Percentiles rank a stretch among this genome's conserved stretches.
phyloP scores from a whole-genome alignment of 2,888 invertebrate genomes.

The Trachelus stipa region DNA sequence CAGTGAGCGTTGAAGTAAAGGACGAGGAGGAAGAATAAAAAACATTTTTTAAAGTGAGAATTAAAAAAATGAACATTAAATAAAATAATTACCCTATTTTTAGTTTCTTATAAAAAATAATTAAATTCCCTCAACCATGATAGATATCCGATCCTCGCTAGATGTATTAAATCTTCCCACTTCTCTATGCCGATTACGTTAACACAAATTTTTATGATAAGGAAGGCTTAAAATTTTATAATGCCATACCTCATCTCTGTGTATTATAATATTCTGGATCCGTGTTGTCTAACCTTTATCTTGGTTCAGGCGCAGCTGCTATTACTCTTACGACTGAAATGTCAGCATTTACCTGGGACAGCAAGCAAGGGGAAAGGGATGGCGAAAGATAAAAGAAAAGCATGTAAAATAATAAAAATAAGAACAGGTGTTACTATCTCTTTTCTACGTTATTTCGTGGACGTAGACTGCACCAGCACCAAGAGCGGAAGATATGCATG shows the following conservation, averaged over 20 bases:
- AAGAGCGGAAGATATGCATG: not conserved
- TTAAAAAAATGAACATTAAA: not conserved
- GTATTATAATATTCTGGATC: no score
- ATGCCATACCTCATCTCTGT: no score
- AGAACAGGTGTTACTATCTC: not conserved
- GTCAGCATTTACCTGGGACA: not conserved
- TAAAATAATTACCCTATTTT: not conserved
- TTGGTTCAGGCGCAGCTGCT: no score
- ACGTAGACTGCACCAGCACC: not conserved
- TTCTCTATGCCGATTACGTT: no score
- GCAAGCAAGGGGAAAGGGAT: not conserved
- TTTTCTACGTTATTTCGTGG: not conserved
- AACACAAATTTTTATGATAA: no score
- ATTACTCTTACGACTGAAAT: not conserved
- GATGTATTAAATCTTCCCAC: no score
- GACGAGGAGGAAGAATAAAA: not conserved
- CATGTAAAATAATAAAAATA: not conserved
- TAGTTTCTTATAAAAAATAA: not conserved
- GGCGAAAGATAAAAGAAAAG: no score
- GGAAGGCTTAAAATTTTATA: no score
- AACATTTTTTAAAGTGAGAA: not conserved
- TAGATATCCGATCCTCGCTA: no score
- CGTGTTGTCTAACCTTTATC: no score
- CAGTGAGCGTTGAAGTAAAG: slow-evolving; percentile 14
- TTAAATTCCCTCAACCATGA: not conserved